Conservation (phyloP, 2,888 invertebrate genomes). For the Octonoba sinensis region DNA sequence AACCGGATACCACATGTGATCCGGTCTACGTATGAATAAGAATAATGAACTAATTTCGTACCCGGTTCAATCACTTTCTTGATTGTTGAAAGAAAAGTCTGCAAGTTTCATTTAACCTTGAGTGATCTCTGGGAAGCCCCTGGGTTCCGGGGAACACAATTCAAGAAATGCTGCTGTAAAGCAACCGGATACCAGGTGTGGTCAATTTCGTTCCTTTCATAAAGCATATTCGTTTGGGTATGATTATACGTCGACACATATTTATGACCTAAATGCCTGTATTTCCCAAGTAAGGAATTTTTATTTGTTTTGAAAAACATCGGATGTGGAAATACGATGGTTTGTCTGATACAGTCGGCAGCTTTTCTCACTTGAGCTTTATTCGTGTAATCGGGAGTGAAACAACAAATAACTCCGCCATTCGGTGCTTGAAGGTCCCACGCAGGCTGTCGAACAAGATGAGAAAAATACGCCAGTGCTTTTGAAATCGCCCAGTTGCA, state of each 20-base stretch:
- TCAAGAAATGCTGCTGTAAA: background rate
- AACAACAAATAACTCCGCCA: slow-evolving; percentile 34
- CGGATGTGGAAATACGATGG: background rate
- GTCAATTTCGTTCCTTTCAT: slow-evolving; percentile 12
- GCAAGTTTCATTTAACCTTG: background rate
- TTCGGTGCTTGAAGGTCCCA: background rate
- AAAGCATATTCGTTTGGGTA: slow-evolving; percentile 7
- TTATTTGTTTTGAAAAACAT: slow-evolving; percentile 38
- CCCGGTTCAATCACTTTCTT: background rate
- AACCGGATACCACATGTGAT: no score
- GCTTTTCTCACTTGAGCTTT: slow-evolving; percentile 14
- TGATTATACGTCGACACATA: slow-evolving; percentile 30
- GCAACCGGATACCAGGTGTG: no score
- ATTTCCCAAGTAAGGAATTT: background rate
- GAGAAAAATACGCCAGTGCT: background rate
- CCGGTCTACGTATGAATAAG: no score
- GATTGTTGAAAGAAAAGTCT: background rate
- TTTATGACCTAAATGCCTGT: background rate
- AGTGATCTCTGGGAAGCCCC: background rate
- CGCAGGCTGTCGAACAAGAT: slow-evolving; percentile 21
- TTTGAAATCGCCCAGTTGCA: background rate
- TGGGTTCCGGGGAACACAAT: background rate
- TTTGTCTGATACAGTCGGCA: slow-evolving; percentile 30
- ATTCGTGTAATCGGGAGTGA: slow-evolving; percentile 17
- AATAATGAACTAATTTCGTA: background rate